Conservation (phyloP, 2,797 vertebrate genomes). For the Pipistrellus pygmaeus region DNA sequence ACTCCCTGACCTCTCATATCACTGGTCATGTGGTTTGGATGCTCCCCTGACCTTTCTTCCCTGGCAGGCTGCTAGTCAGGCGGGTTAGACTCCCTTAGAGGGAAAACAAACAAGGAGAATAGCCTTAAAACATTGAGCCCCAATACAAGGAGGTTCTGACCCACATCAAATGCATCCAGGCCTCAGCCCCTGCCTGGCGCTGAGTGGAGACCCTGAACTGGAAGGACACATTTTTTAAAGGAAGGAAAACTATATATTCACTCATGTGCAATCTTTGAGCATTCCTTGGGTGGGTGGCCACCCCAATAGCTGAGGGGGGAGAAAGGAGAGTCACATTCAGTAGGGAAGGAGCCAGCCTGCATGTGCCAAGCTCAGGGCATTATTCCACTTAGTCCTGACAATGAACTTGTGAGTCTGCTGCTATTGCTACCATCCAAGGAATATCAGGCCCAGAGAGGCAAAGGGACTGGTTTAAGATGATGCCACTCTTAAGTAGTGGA, state of each 20-base stretch:
- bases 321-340: accelerated
- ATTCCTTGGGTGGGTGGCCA: accelerated
- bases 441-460: background rate
- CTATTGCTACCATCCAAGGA: background rate
- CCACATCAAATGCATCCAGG: background rate
- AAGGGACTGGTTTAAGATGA: background rate
- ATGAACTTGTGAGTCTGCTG: background rate
- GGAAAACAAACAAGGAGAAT: background rate
- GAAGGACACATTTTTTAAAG: background rate
- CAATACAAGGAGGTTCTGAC: background rate
- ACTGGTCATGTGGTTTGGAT: background rate
- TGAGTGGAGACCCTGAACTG: background rate
- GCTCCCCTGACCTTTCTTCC: background rate
- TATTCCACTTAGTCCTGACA: background rate
- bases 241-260: background rate
- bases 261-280: background rate
- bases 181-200: background rate
- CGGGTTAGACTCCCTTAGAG: background rate
- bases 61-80: background rate
- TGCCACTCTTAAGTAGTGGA: background rate
- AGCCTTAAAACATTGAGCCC: background rate
- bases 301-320: background rate
- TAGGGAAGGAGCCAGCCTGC: too few relatives aligned
- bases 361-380: accelerated
- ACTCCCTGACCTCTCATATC: background rate